Evolutionary conservation across 2,888 invertebrate species (phyloP), one percentile per base, ranked within the genome.

Genomic region (Chalcosyrphus nemorum): DNA sequence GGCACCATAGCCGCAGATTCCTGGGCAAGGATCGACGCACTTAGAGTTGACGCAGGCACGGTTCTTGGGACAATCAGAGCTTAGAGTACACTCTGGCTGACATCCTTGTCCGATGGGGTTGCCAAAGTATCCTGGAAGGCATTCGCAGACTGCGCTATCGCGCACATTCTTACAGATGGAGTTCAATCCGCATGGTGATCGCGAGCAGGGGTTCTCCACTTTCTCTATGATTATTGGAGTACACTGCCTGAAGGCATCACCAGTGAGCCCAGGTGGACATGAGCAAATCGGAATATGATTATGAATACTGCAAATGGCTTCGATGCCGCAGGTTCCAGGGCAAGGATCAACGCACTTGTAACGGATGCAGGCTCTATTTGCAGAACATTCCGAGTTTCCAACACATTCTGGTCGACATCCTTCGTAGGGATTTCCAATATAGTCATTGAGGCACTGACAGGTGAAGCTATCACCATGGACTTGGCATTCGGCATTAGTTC

Each of bases 341-440:
- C 97, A 96, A 24, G 97, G 97, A 92, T 97, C 96, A 78, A 94
- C 93, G 88, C 97, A 98, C 89, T 95, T 95, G 86, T 95, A 95
- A 13, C 94, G 93, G 88, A 96, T 95, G 89, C 97, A 97, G 7
- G 96, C 96, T 87, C 95, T 94, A 86, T 96, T 95, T 54, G 96
- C 94, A 0, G 96, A 93, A 91, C 97, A 98, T 89, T 97, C 97
- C 0, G 95, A 95, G 89, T 97, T 97, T 68, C 96, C 95, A 13
- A 97, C 92, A 91, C 97, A 97, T 90, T 97, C 97, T 0, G 97
- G 97, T 86, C 95, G 93, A 88, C 96, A 96, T 47, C 94, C 94
- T 84, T 95, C 94, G 89, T 95, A 95, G 0, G 96, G 96, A 90
- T 95, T 95, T 19, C 96, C 96, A 86, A 94, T 94, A 87, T 95